Percentiles rank a stretch among this genome's conserved stretches.
phyloP scores from a whole-genome alignment of 2,888 invertebrate species.

The Deroplatys truncata region DNA sequence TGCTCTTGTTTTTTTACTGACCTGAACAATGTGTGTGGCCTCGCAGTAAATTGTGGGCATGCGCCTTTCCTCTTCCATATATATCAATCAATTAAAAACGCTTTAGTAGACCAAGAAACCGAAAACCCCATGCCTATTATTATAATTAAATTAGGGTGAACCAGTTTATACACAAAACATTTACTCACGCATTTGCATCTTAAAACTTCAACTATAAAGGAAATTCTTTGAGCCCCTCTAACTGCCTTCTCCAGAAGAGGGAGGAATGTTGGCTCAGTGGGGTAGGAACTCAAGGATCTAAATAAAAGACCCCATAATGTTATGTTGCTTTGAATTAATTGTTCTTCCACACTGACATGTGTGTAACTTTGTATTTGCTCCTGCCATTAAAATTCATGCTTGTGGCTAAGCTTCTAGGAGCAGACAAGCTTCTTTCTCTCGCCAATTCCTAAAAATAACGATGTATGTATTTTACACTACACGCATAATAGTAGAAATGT shows the following conservation, averaged over 20 bases:
- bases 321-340: too few relatives aligned
- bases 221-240: background rate
- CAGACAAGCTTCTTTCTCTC: too few relatives aligned
- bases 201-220: background rate
- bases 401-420: too few relatives aligned
- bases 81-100: conserved; percentile 11
- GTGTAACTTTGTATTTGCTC: too few relatives aligned
- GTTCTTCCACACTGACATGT: too few relatives aligned
- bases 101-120: background rate
- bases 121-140: background rate
- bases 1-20: background rate
- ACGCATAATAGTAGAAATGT: too few relatives aligned
- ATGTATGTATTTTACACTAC: too few relatives aligned
- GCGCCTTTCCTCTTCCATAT: background rate
- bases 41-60: background rate
- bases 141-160: conserved; percentile 7
- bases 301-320: too few relatives aligned
- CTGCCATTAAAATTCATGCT: too few relatives aligned
- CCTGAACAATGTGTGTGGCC: conserved; percentile 9
- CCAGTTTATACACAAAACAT: background rate
- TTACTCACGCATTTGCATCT: background rate
- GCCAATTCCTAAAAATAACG: too few relatives aligned
- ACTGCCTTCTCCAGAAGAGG: background rate
- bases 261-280: background rate
- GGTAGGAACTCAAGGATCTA: too few relatives aligned